Evolutionary conservation across 1,140 invertebrate species (phyloP).

Genomic region (Macrobrachium nipponense): DNA sequence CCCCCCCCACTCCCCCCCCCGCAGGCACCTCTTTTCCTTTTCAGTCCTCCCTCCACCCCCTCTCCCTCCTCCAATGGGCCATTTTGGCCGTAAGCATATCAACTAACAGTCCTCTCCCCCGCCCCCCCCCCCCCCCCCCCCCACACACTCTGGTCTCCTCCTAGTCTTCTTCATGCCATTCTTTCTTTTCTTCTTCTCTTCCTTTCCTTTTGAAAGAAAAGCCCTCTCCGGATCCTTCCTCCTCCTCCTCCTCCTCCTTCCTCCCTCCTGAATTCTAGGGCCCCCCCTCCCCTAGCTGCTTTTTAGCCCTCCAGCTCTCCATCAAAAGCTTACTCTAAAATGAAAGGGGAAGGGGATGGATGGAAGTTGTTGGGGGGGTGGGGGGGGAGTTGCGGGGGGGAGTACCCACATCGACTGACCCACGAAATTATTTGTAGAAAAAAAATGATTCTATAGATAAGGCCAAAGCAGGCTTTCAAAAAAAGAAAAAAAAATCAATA

Average conservation of each 20-base stretch:
- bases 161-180: background rate
- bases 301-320: no score
- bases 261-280: background rate
- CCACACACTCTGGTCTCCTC: background rate
- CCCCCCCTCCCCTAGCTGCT: no score
- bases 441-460: no score
- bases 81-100: background rate
- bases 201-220: background rate
- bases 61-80: no score
- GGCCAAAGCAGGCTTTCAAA: no score
- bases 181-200: conserved; percentile 12
- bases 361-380: no score
- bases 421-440: no score
- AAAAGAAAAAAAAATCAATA: no score
- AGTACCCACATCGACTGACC: background rate
- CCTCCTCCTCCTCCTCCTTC: conserved; percentile 1
- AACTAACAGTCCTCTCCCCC: background rate
- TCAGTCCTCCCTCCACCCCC: background rate
- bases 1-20: background rate
- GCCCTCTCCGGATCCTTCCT: background rate
- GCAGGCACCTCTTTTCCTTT: no score
- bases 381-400: background rate
- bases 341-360: background rate
- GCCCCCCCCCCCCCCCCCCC: no score
- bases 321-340: no score